phyloP scores from a whole-genome alignment of 2,113 vertebrate genomes.

The Parotia lawesii region DNA sequence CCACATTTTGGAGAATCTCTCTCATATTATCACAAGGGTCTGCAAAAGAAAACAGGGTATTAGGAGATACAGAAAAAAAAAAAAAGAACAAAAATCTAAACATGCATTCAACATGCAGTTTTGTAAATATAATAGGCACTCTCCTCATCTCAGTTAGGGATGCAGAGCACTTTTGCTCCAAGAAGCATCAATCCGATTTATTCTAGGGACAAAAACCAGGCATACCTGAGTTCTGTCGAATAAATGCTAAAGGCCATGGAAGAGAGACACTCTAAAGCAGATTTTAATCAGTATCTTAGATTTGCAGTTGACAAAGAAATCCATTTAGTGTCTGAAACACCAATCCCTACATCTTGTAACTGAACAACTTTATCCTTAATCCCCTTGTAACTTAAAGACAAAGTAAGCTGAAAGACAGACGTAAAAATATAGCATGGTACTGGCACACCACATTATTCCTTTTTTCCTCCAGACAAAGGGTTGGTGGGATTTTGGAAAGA shows the following conservation, averaged over 20 bases:
- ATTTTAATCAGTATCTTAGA: not conserved
- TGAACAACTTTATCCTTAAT: not conserved
- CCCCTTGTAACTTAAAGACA: not conserved
- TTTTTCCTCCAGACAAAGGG: not conserved
- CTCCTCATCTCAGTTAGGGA: not conserved
- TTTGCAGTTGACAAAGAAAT: not conserved
- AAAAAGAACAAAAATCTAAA: not conserved
- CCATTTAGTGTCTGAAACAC: not conserved
- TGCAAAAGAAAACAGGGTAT: conserved; percentile 65
- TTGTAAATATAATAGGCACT: not conserved
- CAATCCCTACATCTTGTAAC: not conserved
- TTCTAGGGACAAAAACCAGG: not conserved
- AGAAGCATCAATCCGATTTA: not conserved
- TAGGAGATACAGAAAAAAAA: not conserved
- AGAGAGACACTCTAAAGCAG: not conserved
- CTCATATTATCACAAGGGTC: conserved; percentile 94
- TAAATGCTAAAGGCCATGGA: not conserved
- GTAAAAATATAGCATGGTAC: not conserved
- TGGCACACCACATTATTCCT: not conserved
- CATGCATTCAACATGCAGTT: not conserved
- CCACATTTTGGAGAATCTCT: conserved; percentile 98
- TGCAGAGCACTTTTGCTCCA: not conserved
- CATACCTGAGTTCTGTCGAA: not conserved
- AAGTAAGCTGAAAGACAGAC: not conserved
- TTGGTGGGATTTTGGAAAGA: not conserved